Percentiles rank a stretch among this genome's conserved stretches.
These are phyloP conservation scores for Epinephelus lanceolatus DNA, from an alignment of 2,113 vertebrate species.

Conservation along the genomic window DNA sequence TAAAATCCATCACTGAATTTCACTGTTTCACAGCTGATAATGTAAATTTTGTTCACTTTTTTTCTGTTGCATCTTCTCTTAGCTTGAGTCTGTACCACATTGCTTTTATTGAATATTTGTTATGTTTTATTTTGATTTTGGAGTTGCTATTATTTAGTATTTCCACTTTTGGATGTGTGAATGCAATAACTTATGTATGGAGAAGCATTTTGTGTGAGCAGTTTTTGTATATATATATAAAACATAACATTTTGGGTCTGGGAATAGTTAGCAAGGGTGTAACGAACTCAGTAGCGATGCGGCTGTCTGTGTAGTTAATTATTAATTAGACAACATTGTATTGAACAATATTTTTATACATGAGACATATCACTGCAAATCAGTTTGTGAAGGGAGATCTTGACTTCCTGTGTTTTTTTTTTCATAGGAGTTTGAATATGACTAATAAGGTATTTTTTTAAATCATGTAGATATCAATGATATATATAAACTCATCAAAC, in stretches of 20 bases:
- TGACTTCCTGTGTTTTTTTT: constrained; percentile 27
- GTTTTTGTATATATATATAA: constrained; percentile 47
- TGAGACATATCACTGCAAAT: constrained; percentile 45
- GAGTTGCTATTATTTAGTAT: constrained; percentile 37
- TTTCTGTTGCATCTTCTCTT: constrained; percentile 38
- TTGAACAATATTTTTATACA: constrained; percentile 66
- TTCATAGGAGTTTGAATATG: constrained; percentile 47
- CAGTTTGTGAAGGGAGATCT: constrained; percentile 49
- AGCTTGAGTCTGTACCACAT: constrained; percentile 36
- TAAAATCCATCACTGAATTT: constrained; percentile 46
- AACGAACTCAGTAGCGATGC: constrained; percentile 30
- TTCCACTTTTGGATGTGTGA: constrained; percentile 42
- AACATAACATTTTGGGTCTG: constrained; percentile 24
- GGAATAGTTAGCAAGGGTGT: constrained; percentile 37
- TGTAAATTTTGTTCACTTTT: constrained; percentile 39
- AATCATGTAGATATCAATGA: constrained; percentile 64
- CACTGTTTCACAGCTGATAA: constrained; percentile 44
- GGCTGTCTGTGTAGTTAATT: constrained; percentile 28
- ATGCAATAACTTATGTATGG: constrained; percentile 58
- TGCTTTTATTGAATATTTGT: constrained; percentile 45
- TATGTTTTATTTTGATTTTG: constrained; percentile 44
- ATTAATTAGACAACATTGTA: constrained; percentile 60
- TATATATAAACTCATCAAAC: constrained; percentile 33
- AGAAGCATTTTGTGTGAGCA: constrained; percentile 39
- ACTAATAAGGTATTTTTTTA: constrained; percentile 57